A percentile compares a stretch with the other conserved stretches of the same genome.
These are phyloP conservation scores for Wasmannia auropunctata DNA, from an alignment of 1,140 invertebrate species.

Conservation along the genomic window DNA sequence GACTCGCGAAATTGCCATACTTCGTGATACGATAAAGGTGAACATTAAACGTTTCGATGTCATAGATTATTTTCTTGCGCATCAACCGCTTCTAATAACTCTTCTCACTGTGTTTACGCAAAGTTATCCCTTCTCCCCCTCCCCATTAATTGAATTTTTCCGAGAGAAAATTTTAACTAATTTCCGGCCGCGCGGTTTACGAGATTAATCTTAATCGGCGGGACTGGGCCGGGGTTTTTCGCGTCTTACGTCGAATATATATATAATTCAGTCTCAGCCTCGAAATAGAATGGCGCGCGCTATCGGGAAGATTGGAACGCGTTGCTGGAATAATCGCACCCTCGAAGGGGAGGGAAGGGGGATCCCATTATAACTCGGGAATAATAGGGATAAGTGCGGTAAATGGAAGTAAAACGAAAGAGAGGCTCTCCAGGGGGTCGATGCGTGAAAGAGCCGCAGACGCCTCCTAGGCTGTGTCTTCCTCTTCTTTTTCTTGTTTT, in stretches of 20 bases:
- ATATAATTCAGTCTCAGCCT: slow-evolving; percentile 43
- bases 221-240: not conserved
- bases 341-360: not conserved
- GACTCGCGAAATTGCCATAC: slow-evolving; percentile 96
- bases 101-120: not conserved
- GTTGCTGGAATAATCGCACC: slow-evolving; percentile 42
- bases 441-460: not conserved
- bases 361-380: slow-evolving; percentile 58
- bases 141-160: slow-evolving; percentile 9
- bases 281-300: slow-evolving; percentile 42
- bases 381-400: slow-evolving; percentile 52
- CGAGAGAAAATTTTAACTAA: not conserved
- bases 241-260: slow-evolving; percentile 17
- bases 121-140: not conserved
- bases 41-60: not conserved
- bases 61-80: not conserved
- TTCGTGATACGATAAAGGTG: slow-evolving; percentile 97
- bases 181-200: not conserved
- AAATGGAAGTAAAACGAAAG: slow-evolving; percentile 21
- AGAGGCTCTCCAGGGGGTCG: not conserved
- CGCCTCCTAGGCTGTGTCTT: not conserved
- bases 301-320: slow-evolving; percentile 48
- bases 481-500: not conserved
- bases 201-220: slow-evolving; percentile 30
- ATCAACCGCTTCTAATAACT: not conserved